Base-by-base conservation (phyloP, 2,113 vertebrate species). In the Brachirus orientalis region DNA sequence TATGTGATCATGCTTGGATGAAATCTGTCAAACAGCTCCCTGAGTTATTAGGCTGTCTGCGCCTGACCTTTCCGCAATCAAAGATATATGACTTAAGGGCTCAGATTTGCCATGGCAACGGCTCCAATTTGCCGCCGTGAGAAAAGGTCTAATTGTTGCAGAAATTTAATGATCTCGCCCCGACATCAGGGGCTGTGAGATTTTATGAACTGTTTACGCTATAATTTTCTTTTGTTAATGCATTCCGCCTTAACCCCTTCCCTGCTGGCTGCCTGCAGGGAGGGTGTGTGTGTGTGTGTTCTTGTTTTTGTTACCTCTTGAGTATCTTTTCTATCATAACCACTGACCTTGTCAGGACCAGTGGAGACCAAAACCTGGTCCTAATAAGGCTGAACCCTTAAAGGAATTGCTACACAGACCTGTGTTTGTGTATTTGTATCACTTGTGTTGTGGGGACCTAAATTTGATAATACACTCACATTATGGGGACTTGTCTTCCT, bases 191-290 rank as follows among this genome's bases (percentile, higher is more conserved):
- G 97, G 96, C 96, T 97, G 96, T 95, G 96, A 97, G 96, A 96
- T 98, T 99, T 98, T 98, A 99, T 99, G 96, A 99, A 98, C 95
- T 99, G 96, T 99, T 98, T 98, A 98, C 97, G 96, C 97, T 95
- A 96, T 98, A 96, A 98, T 99, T 99, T 98, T 97, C 96, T 97
- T 99, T 98, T 97, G 96, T 97, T 98, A 98, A 97, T 98, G 97
- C 97, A 96, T 96, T 97, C 95, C 91, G 92, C 93, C 94, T 94
- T 94, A 93, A 94, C 93, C 91, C 92, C 82, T 90, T 90, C 89
- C 63, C 80, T 66, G 80, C 92, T 76, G 78, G 77, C 66, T 77
- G 87, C 89, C 90, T 88, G 82, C 75, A 83, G 77, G 85, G 58
- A 58, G 66, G n/a, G 43, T 72, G 63, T 35, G 44, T 43, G 57